phyloP scores from a whole-genome alignment of 30 jellyfish, hydroid and myxozoan genomes.

The Aurelia coerulea region DNA sequence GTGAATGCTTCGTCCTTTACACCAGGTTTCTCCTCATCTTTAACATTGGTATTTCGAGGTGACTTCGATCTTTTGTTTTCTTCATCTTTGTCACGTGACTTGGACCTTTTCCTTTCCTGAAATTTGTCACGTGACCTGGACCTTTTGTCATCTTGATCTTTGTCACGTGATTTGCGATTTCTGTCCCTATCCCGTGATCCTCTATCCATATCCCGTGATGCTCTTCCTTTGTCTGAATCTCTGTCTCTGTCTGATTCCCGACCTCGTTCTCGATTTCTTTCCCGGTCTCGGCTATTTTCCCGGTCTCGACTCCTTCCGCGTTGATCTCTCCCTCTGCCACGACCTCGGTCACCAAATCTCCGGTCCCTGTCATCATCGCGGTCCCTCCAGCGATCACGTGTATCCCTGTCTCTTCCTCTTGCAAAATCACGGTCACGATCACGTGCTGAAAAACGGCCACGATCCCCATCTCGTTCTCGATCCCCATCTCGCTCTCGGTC shows the following conservation, averaged over 20 bases:
- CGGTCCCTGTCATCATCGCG: constrained; percentile 42
- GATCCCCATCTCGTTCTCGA: constrained; percentile 54
- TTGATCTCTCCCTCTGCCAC: constrained; percentile 35
- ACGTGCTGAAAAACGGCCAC: background rate
- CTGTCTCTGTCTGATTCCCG: constrained; percentile 37
- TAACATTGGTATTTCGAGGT: background rate
- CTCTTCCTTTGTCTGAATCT: constrained; percentile 35
- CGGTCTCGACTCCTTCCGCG: constrained; percentile 27
- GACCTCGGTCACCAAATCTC: constrained; percentile 29
- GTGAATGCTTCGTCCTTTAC: background rate
- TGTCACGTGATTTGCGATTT: constrained; percentile 50
- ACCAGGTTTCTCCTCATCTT: constrained; percentile 7
- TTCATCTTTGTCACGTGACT: constrained; percentile 1
- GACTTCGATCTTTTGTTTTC: constrained; percentile 3
- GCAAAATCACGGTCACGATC: constrained; percentile 68
- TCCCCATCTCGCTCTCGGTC: constrained; percentile 52
- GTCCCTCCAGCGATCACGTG: constrained; percentile 52
- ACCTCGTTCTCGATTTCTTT: constrained; percentile 51
- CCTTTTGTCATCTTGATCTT: constrained; percentile 2
- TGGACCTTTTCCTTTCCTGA: constrained; percentile 3
- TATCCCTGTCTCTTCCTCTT: constrained; percentile 43
- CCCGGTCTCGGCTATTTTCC: constrained; percentile 55
- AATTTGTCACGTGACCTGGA: background rate
- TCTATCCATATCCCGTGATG: constrained; percentile 1
- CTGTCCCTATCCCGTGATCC: constrained; percentile 32